Conservation (phyloP, 2,797 vertebrate genomes). For the Menidia menidia region DNA sequence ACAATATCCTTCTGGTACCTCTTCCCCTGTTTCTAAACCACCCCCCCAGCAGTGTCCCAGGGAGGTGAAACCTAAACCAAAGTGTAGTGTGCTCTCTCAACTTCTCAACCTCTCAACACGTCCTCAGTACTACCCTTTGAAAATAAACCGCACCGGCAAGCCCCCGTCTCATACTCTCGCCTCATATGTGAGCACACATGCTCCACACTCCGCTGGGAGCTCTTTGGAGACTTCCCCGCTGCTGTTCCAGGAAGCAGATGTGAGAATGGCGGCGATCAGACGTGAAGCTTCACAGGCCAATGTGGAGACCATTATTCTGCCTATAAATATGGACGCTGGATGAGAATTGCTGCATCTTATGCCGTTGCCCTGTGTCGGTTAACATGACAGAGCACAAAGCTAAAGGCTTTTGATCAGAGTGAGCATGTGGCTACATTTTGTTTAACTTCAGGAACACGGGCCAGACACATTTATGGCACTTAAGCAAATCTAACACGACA, state of each 20-base stretch:
- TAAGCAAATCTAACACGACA: constrained; percentile 62
- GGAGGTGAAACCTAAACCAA: constrained; percentile 75
- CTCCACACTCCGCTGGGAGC: constrained; percentile 69
- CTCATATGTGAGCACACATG: constrained; percentile 72
- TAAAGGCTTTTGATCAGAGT: constrained; percentile 36
- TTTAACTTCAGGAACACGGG: constrained; percentile 34
- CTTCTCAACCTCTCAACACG: constrained; percentile 82
- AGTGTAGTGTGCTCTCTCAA: constrained; percentile 72
- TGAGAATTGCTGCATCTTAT: constrained; percentile 47
- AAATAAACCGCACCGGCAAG: constrained; percentile 75
- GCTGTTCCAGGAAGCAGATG: constrained; percentile 79
- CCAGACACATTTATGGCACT: constrained; percentile 35
- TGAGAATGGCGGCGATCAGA: constrained; percentile 69
- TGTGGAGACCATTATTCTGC: constrained; percentile 60
- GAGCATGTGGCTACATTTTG: constrained; percentile 58
- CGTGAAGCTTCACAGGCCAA: constrained; percentile 55
- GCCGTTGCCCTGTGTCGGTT: constrained; percentile 26
- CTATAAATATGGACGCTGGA: constrained; percentile 41
- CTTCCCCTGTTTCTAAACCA: constrained; percentile 18
- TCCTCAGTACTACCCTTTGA: constrained; percentile 78
- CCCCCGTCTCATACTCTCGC: constrained; percentile 63
- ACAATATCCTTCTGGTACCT: constrained; percentile 31
- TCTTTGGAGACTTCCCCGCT: constrained; percentile 64
- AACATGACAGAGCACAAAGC: constrained; percentile 32
- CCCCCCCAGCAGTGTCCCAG: constrained; percentile 65